phyloP scores from a whole-genome alignment of 1,140 invertebrate genomes.

The Drosophila novamexicana region DNA sequence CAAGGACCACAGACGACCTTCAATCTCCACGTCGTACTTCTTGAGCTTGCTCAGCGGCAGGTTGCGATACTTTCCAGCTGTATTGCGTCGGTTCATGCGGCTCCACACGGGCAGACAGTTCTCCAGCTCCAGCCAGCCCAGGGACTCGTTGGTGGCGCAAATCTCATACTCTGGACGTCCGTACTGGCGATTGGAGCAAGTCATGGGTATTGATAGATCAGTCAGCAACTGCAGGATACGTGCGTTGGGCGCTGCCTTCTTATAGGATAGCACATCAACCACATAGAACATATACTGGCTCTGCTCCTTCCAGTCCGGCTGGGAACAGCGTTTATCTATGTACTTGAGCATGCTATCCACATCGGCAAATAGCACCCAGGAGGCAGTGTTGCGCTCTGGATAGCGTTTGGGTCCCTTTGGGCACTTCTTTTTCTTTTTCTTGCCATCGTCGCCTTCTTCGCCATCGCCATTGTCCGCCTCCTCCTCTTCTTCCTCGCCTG shows the following conservation, averaged over 20 bases:
- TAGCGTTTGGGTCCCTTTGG: conserved; percentile 60
- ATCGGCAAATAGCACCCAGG: conserved; percentile 77
- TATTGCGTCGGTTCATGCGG: conserved; percentile 85
- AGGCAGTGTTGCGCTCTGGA: conserved; percentile 76
- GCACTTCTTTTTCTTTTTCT: conserved; percentile 54
- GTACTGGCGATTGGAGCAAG: conserved; percentile 59
- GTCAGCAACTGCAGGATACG: conserved; percentile 74
- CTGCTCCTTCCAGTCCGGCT: conserved; percentile 65
- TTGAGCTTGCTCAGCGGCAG: conserved; percentile 85
- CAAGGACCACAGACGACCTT: conserved; percentile 87
- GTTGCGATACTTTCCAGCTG: conserved; percentile 84
- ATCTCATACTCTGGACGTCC: conserved; percentile 71
- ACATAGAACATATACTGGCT: conserved; percentile 68
- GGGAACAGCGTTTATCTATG: conserved; percentile 51
- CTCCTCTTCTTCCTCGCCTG: conserved; percentile 43
- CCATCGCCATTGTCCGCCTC: conserved; percentile 14
- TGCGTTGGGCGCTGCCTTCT: conserved; percentile 70
- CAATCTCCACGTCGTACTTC: conserved; percentile 87
- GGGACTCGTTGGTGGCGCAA: conserved; percentile 85
- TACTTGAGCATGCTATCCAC: conserved; percentile 64
- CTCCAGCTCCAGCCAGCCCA: conserved; percentile 86
- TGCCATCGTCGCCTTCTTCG: conserved; percentile 36
- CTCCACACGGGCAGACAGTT: conserved; percentile 85
- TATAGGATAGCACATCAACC: conserved; percentile 68
- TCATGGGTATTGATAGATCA: conserved; percentile 71